Evolutionary conservation across 2,888 invertebrate species (phyloP).

Genomic region (Mythimna loreyi): DNA sequence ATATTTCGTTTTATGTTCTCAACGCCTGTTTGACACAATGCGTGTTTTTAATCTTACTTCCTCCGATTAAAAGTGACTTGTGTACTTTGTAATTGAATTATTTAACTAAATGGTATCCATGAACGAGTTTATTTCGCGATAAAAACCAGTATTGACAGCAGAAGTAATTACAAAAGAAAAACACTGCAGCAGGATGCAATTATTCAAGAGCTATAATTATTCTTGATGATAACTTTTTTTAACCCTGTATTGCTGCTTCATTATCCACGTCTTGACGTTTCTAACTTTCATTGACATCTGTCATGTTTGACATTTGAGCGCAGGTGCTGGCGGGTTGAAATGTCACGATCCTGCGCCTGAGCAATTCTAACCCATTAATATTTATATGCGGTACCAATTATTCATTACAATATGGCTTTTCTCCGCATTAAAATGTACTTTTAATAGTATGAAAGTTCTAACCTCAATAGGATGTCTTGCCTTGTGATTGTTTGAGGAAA

Average conservation of each 20-base stretch:
- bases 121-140: constrained; percentile 13
- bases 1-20: constrained; percentile 44
- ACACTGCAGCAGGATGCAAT: constrained; percentile 51
- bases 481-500: constrained; percentile 34
- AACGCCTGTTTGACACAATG: constrained; percentile 29
- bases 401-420: constrained; percentile 58
- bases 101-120: not conserved
- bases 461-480: constrained; percentile 37
- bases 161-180: constrained; percentile 36
- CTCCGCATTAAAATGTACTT: constrained; percentile 49
- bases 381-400: constrained; percentile 63
- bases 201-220: constrained; percentile 50
- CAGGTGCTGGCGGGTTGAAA: constrained; percentile 64
- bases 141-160: constrained; percentile 32
- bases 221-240: constrained; percentile 46
- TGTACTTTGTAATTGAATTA: not conserved
- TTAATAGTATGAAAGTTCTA: constrained; percentile 35
- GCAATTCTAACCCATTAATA: constrained; percentile 55
- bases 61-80: constrained; percentile 6
- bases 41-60: constrained; percentile 32
- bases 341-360: constrained; percentile 61
- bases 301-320: constrained; percentile 65
- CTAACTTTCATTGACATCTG: constrained; percentile 65
- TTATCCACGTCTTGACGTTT: constrained; percentile 50
- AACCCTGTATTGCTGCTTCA: constrained; percentile 29